A percentile compares a stretch with the other conserved stretches of the same genome.
These are phyloP conservation scores for Microtus ochrogaster DNA, from an alignment of 2,113 vertebrate species.

Conservation along the genomic window DNA sequence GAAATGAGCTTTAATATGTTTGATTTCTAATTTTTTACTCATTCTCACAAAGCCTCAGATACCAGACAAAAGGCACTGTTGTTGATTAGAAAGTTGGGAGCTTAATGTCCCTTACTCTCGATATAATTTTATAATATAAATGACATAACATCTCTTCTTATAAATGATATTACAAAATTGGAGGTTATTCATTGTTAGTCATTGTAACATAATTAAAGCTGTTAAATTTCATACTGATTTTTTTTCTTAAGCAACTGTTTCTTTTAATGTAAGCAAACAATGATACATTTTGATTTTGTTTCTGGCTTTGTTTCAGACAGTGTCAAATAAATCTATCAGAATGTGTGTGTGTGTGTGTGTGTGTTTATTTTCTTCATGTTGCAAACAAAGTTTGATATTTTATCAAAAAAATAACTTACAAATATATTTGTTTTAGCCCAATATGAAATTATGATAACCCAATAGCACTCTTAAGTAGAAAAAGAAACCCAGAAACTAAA, in stretches of 20 bases:
- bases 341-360: neutral
- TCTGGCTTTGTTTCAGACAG: neutral
- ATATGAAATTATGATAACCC: neutral
- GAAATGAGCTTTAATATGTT: neutral
- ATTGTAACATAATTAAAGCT: neutral
- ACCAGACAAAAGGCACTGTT: neutral
- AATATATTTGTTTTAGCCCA: neutral
- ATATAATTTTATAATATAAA: neutral
- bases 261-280: neutral
- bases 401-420: neutral
- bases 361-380: neutral
- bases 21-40: neutral
- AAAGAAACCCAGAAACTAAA: neutral
- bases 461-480: neutral
- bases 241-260: neutral
- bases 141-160: neutral
- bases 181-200: neutral
- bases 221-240: neutral
- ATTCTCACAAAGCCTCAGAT: neutral
- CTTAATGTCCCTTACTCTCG: neutral
- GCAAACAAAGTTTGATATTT: neutral
- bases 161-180: neutral
- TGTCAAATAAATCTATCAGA: neutral
- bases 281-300: neutral
- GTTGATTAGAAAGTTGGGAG: accelerated